Conservation (phyloP, 2,113 vertebrate genomes). For the Cariama cristata region DNA sequence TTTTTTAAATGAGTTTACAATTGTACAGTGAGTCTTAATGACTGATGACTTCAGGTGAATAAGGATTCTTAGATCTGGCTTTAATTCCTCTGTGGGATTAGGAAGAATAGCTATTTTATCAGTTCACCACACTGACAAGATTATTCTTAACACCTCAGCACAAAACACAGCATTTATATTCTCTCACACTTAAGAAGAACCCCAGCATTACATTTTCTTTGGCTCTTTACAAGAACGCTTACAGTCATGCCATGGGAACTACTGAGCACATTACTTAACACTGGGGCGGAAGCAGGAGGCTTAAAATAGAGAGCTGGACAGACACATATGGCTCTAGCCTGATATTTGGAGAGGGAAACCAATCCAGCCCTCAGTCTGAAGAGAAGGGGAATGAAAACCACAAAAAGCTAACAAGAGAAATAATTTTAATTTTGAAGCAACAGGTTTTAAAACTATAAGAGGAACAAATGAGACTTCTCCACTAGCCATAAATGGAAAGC, state of each 20-base stretch:
- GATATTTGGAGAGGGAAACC: neutral
- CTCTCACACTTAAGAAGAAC: neutral
- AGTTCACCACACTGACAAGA: neutral
- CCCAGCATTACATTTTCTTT: neutral
- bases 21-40: neutral
- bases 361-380: neutral
- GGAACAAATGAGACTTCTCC: neutral
- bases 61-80: neutral
- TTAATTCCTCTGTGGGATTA: neutral
- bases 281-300: neutral
- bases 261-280: neutral
- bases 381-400: neutral
- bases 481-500: neutral
- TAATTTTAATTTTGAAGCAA: neutral
- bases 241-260: neutral
- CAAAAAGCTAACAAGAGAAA: neutral
- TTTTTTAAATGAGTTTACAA: neutral
- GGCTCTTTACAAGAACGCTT: neutral
- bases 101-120: conserved; percentile 9
- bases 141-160: conserved; percentile 8
- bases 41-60: neutral
- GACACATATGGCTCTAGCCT: accelerated
- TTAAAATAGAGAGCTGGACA: neutral
- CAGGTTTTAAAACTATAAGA: neutral
- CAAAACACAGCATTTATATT: neutral